Evolutionary conservation across 2,797 vertebrate species (phyloP), one percentile per base, ranked within the genome.

Genomic region (Decapterus maruadsi): DNA sequence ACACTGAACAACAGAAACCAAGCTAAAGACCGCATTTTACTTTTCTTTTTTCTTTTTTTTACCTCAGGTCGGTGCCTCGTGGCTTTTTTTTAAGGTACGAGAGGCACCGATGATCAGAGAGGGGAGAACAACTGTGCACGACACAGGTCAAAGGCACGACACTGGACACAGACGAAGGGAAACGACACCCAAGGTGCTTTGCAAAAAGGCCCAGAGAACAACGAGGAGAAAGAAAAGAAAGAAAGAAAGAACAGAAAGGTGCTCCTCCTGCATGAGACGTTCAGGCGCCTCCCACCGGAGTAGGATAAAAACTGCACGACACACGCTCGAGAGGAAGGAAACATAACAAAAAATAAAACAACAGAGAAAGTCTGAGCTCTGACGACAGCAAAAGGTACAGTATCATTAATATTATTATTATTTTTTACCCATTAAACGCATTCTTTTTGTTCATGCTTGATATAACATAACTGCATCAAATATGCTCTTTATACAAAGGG

Each of bases 141-240:
- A 93, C 85, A 90, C 88, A 84, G 91, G 85, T 94, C 89, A 92
- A 94, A 94, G 92, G 93, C 92, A 94, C 93, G 80, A 93, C 93
- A 95, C 92, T 59, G 86, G 92, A 93, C 93, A 93, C 76, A 88
- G 70, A 90, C 81, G 11, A 72, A 75, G 77, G 86, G 84, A 85
- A 83, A 89, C 75, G 8, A 78, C 80, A 87, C 61, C 84, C 63
- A 77, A 70, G 85, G 86, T 80, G 84, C 79, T 90, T 86, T 22
- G 71, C 59, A 26, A 26, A 85, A 81, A 86, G 77, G 83, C 55
- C 83, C 68, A 75, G 62, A 78, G 71, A 26, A 79, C 50, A 46
- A 77, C 31, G 4, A 34, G 56, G 58, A 72, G 67, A 45, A 59
- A 34, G 31, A 34, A 34, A 34, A 34, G 31, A 34, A 6, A 34